phyloP scores from a whole-genome alignment of 2,113 vertebrate genomes.

The Elephas maximus region DNA sequence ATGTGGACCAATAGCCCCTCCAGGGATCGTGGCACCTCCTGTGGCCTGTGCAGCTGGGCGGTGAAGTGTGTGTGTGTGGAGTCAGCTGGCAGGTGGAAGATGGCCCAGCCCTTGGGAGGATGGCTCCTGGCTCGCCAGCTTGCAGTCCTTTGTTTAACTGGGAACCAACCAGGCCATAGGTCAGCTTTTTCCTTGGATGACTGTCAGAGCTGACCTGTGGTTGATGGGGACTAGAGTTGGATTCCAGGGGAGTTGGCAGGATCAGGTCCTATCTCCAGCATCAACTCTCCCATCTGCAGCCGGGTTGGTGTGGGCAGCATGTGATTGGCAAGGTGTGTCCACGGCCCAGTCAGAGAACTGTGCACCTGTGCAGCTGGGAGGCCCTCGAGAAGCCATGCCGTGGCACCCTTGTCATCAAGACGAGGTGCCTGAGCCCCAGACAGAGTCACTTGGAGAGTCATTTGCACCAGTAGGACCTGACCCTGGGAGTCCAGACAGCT shows the following conservation, averaged over 20 bases:
- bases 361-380: neutral
- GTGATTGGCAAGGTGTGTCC: neutral
- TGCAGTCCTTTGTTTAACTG: conserved; percentile 72
- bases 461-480: neutral
- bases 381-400: no score
- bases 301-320: neutral
- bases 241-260: neutral
- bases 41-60: conserved; percentile 58
- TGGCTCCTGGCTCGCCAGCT: conserved; percentile 11
- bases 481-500: neutral
- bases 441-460: neutral
- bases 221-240: conserved; percentile 23
- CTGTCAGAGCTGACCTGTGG: conserved; percentile 26
- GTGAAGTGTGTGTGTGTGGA: neutral
- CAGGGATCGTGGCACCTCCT: neutral
- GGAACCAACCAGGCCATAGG: conserved; percentile 67
- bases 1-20: conserved; percentile 10
- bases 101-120: neutral
- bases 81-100: conserved; percentile 81
- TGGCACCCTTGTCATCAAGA: neutral
- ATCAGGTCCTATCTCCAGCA: neutral
- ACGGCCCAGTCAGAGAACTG: neutral
- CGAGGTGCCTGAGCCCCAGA: neutral
- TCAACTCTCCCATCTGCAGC: neutral
- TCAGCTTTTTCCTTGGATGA: conserved; percentile 70